Percentiles rank a stretch among this genome's conserved stretches.
These are phyloP conservation scores for Himalopsyche tibetana DNA, from an alignment of 2,888 invertebrate genomes.

Conservation along the genomic window DNA sequence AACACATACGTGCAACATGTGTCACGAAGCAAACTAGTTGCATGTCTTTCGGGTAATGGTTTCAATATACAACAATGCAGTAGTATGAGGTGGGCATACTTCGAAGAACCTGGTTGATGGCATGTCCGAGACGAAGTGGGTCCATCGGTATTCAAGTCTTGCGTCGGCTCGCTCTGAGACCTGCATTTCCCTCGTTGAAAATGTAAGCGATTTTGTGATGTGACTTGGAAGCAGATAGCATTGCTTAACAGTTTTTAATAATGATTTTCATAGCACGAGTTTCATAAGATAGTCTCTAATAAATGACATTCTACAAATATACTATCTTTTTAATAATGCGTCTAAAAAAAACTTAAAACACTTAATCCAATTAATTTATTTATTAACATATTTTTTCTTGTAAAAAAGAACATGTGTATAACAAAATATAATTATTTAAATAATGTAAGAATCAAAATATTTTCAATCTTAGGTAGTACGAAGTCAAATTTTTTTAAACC, in stretches of 20 bases:
- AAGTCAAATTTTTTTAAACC: too few species aligned
- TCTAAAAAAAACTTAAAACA: background rate
- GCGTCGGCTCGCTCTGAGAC: conserved; percentile 19
- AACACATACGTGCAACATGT: background rate
- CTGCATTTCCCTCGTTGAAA: background rate
- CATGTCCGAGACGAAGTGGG: conserved; percentile 28
- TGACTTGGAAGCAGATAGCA: conserved; percentile 41
- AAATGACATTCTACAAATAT: too few species aligned
- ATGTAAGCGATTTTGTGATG: conserved; percentile 11
- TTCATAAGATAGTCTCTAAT: background rate
- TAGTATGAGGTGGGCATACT: conserved; percentile 13
- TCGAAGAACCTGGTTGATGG: conserved; percentile 1
- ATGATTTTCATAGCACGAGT: background rate
- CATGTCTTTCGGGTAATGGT: background rate
- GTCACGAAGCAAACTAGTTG: background rate
- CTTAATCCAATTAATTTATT: too few species aligned
- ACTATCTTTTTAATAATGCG: too few species aligned
- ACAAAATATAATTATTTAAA: too few species aligned
- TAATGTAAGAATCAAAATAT: too few species aligned
- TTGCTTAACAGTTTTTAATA: conserved; percentile 12
- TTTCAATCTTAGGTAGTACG: too few species aligned
- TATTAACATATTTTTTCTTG: too few species aligned
- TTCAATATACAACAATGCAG: background rate
- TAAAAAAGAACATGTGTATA: too few species aligned
- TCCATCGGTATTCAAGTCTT: conserved; percentile 29